Conservation (phyloP, 2,113 vertebrate species). For the Lepidothrix coronata region DNA sequence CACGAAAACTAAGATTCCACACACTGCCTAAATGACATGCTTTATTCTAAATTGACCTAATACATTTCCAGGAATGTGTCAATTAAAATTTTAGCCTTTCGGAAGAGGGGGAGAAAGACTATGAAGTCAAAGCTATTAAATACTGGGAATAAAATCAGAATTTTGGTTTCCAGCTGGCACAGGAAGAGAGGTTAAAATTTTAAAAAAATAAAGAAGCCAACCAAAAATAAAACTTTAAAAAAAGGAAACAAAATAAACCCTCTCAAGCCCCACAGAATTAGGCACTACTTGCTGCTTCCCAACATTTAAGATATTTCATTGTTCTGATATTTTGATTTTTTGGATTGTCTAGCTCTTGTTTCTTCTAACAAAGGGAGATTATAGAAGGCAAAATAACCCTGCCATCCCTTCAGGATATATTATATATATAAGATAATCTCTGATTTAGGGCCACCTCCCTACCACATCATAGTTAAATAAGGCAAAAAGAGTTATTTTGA, state of each 20-base stretch:
- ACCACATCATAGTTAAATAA: neutral
- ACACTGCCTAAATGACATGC: constrained; percentile 41
- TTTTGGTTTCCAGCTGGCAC: constrained; percentile 65
- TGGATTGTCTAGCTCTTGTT: neutral
- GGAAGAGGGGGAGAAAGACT: neutral
- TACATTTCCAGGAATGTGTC: constrained; percentile 68
- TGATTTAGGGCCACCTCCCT: neutral
- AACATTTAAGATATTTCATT: neutral
- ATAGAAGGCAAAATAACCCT: neutral
- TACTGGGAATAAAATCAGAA: constrained; percentile 58
- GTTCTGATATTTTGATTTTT: neutral
- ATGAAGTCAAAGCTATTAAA: constrained; percentile 56
- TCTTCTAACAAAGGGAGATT: neutral
- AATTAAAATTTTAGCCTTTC: constrained; percentile 70
- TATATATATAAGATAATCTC: neutral
- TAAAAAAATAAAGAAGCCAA: constrained; percentile 44
- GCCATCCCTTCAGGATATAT: neutral
- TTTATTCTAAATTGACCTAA: constrained; percentile 63
- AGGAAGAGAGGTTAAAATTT: constrained; percentile 26
- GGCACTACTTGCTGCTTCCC: neutral
- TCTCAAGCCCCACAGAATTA: neutral
- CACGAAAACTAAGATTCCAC: constrained; percentile 20
- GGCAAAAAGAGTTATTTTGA: neutral
- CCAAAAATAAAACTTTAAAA: neutral
- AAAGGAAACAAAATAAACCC: neutral